A percentile compares a stretch with the other conserved stretches of the same genome.
Evolutionary conservation across 1,140 invertebrate species (phyloP).

Genomic region (Patella vulgata): DNA sequence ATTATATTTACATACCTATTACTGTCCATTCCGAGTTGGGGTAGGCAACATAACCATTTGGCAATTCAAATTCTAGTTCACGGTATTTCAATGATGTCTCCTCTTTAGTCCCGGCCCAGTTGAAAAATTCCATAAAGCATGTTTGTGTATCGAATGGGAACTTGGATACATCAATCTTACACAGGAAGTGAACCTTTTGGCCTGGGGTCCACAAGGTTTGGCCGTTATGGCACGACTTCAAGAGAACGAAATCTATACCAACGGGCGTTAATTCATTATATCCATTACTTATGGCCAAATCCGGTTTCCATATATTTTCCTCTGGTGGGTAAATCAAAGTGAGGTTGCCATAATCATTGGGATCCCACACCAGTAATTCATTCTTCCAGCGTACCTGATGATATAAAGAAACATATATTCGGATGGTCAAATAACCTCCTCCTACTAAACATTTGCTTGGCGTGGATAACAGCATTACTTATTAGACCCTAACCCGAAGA

Average conservation of each 20-base stretch:
- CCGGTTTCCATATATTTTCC: constrained; percentile 13
- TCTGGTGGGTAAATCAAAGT: background rate
- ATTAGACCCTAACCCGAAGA: too few relatives aligned
- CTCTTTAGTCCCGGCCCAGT: too few relatives aligned
- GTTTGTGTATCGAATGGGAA: constrained; percentile 78
- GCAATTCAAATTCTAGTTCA: too few relatives aligned
- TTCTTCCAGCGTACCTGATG: constrained; percentile 8
- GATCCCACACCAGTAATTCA: constrained; percentile 12
- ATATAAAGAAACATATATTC: too few relatives aligned
- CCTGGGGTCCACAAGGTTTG: constrained; percentile 87
- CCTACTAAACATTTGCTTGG: too few relatives aligned
- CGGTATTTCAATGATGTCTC: too few relatives aligned
- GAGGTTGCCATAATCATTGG: background rate
- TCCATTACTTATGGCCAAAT: constrained; percentile 1
- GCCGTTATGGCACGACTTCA: background rate
- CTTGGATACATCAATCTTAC: constrained; percentile 76
- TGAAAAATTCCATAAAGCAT: too few relatives aligned
- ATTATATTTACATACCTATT: too few relatives aligned
- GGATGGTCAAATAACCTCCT: too few relatives aligned
- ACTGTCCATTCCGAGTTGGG: too few relatives aligned
- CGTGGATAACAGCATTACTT: too few relatives aligned
- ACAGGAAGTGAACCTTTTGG: constrained; percentile 96
- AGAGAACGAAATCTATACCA: constrained; percentile 1
- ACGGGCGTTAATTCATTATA: constrained; percentile 8
- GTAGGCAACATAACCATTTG: too few relatives aligned